Percentiles rank a stretch among this genome's conserved stretches.
phyloP scores from a whole-genome alignment of 2,888 invertebrate genomes.

The Phymatocera aterrima region DNA sequence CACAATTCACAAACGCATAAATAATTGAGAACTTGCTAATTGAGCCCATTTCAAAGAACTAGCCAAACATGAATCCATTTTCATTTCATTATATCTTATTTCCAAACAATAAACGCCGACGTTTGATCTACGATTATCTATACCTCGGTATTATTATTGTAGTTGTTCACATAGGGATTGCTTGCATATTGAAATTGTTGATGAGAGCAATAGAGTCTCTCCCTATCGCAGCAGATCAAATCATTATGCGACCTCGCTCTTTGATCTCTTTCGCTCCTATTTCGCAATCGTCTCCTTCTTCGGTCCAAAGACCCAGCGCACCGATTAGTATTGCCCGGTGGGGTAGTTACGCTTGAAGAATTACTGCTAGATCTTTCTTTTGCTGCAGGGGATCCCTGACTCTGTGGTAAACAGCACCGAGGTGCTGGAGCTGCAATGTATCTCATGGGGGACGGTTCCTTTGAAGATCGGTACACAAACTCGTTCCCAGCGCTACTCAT shows the following conservation, averaged over 20 bases:
- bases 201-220: conserved; percentile 42
- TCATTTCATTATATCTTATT: neutral
- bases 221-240: conserved; percentile 56
- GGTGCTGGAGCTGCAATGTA: conserved; percentile 44
- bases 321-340: conserved; percentile 55
- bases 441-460: conserved; percentile 48
- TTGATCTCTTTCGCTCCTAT: conserved; percentile 65
- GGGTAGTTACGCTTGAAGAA: conserved; percentile 54
- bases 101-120: conserved; percentile 7
- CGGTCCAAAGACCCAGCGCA: conserved; percentile 65
- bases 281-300: conserved; percentile 60
- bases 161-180: conserved; percentile 62
- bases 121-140: conserved; percentile 27
- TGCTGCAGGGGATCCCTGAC: neutral
- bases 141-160: conserved; percentile 68
- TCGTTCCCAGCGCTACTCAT: conserved; percentile 47
- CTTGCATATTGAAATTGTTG: conserved; percentile 56
- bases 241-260: conserved; percentile 68
- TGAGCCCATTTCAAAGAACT: neutral
- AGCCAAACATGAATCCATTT: neutral
- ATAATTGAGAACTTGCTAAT: neutral
- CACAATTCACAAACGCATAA: neutral
- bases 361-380: conserved; percentile 43
- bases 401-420: conserved; percentile 44
- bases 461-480: conserved; percentile 45